Evolutionary conservation across 2,797 vertebrate genomes (phyloP).

Genomic region (Antrozous pallidus): DNA sequence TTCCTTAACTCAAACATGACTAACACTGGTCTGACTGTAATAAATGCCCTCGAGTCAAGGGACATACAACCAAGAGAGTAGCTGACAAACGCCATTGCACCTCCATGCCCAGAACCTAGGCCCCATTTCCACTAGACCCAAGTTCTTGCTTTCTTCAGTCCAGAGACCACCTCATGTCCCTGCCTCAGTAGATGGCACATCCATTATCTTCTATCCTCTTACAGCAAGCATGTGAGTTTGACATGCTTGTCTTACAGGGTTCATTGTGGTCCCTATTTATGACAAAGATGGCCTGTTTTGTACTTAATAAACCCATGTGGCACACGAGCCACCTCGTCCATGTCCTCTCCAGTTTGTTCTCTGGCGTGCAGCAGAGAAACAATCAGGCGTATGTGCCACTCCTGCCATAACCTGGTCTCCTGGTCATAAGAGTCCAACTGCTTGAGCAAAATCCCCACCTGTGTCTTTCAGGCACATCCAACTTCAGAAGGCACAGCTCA

Average conservation of each 20-base stretch:
- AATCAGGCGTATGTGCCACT: neutral
- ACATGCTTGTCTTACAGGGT: neutral
- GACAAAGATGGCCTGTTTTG: neutral
- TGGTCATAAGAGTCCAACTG: neutral
- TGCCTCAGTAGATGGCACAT: neutral
- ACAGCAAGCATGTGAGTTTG: no score
- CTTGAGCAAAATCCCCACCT: neutral
- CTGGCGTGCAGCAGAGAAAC: neutral
- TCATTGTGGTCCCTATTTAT: neutral
- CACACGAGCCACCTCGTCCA: neutral
- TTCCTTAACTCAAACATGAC: neutral
- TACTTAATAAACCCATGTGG: neutral
- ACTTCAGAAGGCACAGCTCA: neutral
- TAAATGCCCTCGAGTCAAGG: neutral
- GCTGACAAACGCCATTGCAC: neutral
- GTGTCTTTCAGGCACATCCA: neutral
- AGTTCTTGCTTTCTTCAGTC: neutral
- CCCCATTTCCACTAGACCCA: neutral
- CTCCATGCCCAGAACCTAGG: neutral
- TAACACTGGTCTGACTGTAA: neutral
- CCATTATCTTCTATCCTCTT: neutral
- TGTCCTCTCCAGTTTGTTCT: neutral
- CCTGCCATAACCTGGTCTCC: neutral
- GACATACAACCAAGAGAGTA: neutral
- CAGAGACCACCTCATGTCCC: neutral